Percentiles rank a stretch among this genome's conserved stretches.
Conservation (phyloP, 2,888 invertebrate species). For the Acronicta leporina region DNA sequence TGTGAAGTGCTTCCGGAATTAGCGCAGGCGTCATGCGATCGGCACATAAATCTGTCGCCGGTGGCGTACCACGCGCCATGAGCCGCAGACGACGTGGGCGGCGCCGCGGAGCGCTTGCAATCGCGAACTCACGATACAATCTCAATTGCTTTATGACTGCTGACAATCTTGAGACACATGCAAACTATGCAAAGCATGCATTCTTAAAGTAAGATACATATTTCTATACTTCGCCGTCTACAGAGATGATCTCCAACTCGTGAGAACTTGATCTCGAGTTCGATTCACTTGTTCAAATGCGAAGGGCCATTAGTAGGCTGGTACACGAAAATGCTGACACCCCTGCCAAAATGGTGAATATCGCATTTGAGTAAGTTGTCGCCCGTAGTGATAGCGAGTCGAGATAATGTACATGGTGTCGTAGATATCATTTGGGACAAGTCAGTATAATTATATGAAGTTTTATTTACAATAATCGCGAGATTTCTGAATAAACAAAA, state of each 20-base stretch:
- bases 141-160: conserved; percentile 59
- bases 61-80: conserved; percentile 57
- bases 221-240: not conserved
- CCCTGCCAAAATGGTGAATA: conserved; percentile 52
- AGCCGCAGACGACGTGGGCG: conserved; percentile 60
- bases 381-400: conserved; percentile 19
- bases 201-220: conserved; percentile 10
- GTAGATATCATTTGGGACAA: conserved; percentile 40
- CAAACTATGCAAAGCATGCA: not conserved
- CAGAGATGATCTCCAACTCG: conserved; percentile 2
- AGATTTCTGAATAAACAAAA: conserved; percentile 63
- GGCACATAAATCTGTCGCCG: conserved; percentile 79
- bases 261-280: conserved; percentile 15
- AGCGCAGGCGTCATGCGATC: conserved; percentile 76
- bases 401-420: conserved; percentile 18
- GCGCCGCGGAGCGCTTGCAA: conserved; percentile 53
- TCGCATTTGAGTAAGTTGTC: conserved; percentile 54
- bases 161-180: conserved; percentile 30
- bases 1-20: conserved; percentile 75
- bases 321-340: conserved; percentile 57
- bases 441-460: conserved; percentile 17
- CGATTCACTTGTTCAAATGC: conserved; percentile 27
- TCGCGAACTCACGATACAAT: conserved; percentile 57
- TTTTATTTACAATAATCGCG: conserved; percentile 50
- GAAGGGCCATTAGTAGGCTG: conserved; percentile 46